phyloP scores from a whole-genome alignment of 2,888 invertebrate species.

The Molorchus minor region DNA sequence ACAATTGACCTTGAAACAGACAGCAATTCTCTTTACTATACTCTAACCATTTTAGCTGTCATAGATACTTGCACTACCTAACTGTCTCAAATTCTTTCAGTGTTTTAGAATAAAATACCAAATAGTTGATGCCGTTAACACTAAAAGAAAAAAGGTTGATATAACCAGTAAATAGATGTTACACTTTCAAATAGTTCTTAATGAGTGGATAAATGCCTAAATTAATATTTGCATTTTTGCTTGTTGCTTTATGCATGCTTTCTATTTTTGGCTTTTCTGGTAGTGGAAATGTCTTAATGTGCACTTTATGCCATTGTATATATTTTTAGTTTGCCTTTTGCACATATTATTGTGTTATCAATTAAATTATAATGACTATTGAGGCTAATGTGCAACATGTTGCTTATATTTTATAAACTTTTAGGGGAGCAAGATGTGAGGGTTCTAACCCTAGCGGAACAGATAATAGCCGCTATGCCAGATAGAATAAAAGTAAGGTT shows the following conservation, averaged over 20 bases:
- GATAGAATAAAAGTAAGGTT: conserved; percentile 88
- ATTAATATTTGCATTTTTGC: conserved; percentile 29
- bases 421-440: conserved; percentile 92
- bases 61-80: conserved; percentile 38
- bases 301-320: too few relatives aligned
- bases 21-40: conserved; percentile 9
- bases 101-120: conserved; percentile 36
- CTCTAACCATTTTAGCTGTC: conserved; percentile 39
- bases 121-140: conserved; percentile 34
- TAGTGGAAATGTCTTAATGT: too few relatives aligned
- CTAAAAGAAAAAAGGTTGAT: conserved; percentile 30
- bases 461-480: conserved; percentile 98
- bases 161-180: conserved; percentile 31
- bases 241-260: conserved; percentile 21
- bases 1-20: not conserved
- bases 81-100: conserved; percentile 32
- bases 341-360: too few relatives aligned
- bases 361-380: too few relatives aligned
- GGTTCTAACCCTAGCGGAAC: conserved; percentile 93
- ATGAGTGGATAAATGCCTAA: conserved; percentile 13
- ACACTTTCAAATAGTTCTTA: conserved; percentile 28
- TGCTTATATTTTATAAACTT: too few relatives aligned
- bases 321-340: too few relatives aligned
- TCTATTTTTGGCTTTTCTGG: conserved; percentile 5
- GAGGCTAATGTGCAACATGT: too few relatives aligned